These are phyloP conservation scores for Mercenaria mercenaria DNA, from an alignment of 1,140 invertebrate genomes.

Conservation along the genomic window DNA sequence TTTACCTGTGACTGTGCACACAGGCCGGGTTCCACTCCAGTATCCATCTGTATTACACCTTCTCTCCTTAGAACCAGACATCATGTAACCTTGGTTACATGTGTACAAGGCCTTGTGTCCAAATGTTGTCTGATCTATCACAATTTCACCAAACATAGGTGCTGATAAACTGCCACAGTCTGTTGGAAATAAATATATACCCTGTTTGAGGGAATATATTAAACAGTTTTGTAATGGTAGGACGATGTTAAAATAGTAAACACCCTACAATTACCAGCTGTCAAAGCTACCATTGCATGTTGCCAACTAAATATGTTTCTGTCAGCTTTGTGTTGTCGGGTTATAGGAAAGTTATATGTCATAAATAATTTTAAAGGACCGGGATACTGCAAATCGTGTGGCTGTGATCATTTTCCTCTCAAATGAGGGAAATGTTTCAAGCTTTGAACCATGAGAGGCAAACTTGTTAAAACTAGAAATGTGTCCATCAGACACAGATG, in stretches of 20 bases:
- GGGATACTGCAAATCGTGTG: too few relatives aligned
- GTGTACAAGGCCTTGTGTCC: conserved; percentile 17
- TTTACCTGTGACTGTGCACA: conserved; percentile 16
- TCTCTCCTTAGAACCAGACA: background rate
- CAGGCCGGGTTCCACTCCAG: conserved; percentile 16
- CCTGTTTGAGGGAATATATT: background rate
- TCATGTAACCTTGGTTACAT: conserved; percentile 50
- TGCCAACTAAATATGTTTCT: too few relatives aligned
- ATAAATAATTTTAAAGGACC: too few relatives aligned
- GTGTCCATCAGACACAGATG: too few relatives aligned
- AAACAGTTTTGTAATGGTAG: too few relatives aligned
- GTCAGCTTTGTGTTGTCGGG: too few relatives aligned
- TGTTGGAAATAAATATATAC: background rate
- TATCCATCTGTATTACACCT: background rate
- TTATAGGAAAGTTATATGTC: too few relatives aligned
- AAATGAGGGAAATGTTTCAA: too few relatives aligned
- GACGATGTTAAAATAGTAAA: too few relatives aligned
- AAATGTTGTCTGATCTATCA: background rate
- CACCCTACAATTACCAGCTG: background rate
- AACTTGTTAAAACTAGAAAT: too few relatives aligned
- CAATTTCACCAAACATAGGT: conserved; percentile 15
- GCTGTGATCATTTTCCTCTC: too few relatives aligned
- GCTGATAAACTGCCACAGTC: conserved; percentile 19
- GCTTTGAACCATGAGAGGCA: too few relatives aligned
- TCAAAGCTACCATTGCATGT: background rate